Conservation (phyloP, 2,888 invertebrate species). For the Trichopoda pennipes region DNA sequence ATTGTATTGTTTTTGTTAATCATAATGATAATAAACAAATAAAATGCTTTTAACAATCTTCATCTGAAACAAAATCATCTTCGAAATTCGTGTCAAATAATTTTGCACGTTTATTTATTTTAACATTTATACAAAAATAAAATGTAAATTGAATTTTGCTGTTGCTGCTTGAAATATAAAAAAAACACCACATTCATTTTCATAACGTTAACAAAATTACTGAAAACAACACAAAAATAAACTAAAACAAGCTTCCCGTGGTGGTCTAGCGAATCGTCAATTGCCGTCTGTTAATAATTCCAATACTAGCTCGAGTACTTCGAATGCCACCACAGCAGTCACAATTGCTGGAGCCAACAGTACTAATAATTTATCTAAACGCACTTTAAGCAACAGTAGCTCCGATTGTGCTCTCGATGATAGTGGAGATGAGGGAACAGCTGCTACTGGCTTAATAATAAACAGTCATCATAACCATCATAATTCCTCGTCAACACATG, state of each 20-base stretch:
- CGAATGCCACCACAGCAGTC: conserved; percentile 67
- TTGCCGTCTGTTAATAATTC: conserved; percentile 82
- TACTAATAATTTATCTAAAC: conserved; percentile 83
- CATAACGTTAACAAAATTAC: conserved; percentile 22
- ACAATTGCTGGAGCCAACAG: conserved; percentile 64
- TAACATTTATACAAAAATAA: conserved; percentile 23
- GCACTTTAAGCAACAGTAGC: conserved; percentile 81
- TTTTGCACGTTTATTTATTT: conserved; percentile 52
- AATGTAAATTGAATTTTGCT: conserved; percentile 23
- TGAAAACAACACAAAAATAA: conserved; percentile 42
- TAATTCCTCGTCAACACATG: conserved; percentile 67
- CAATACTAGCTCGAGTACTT: conserved; percentile 66
- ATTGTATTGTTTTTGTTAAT: conserved; percentile 39
- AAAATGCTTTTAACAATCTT: conserved; percentile 38
- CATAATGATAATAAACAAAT: conserved; percentile 34
- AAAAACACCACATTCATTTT: conserved; percentile 28
- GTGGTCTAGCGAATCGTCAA: conserved; percentile 88
- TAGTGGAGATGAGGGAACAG: conserved; percentile 76
- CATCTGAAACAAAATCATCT: conserved; percentile 46
- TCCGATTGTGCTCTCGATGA: conserved; percentile 77
- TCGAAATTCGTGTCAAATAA: conserved; percentile 34
- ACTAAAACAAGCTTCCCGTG: conserved; percentile 84
- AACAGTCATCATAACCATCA: conserved; percentile 56
- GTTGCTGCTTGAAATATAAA: conserved; percentile 40
- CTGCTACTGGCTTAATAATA: conserved; percentile 46